Evolutionary conservation across 1,140 invertebrate species (phyloP).

Genomic region (Nomia melanderi): DNA sequence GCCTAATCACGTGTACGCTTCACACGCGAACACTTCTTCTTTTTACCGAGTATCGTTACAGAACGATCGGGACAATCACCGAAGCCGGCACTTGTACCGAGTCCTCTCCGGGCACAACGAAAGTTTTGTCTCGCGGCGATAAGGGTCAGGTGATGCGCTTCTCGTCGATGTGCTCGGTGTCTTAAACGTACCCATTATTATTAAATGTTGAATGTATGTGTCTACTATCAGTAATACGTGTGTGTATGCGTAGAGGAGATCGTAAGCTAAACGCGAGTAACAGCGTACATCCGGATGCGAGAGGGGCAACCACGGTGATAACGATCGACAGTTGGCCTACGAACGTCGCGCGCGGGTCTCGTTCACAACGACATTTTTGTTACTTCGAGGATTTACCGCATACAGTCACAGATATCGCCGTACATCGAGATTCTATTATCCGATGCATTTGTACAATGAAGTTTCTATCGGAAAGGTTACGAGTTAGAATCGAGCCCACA

Average conservation of each 20-base stretch:
- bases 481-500: too few relatives aligned
- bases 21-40: not conserved
- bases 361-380: conserved; percentile 28
- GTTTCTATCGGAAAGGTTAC: too few relatives aligned
- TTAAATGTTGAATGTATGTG: conserved; percentile 49
- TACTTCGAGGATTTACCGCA: conserved; percentile 9
- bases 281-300: not conserved
- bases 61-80: too few relatives aligned
- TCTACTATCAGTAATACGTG: not conserved
- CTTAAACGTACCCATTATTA: conserved; percentile 33
- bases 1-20: not conserved
- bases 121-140: not conserved
- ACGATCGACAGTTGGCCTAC: conserved; percentile 35
- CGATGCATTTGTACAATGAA: conserved; percentile 31
- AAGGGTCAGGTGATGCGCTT: not conserved
- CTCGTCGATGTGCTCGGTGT: conserved; percentile 34
- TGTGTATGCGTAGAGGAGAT: conserved; percentile 23
- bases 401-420: not conserved
- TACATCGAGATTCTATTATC: conserved; percentile 21
- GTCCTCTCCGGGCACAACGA: not conserved
- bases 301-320: not conserved
- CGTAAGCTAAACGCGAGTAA: conserved; percentile 17
- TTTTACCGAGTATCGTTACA: not conserved
- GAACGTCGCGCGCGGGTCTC: conserved; percentile 8
- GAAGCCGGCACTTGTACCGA: not conserved